A percentile compares a stretch with the other conserved stretches of the same genome.
These are phyloP conservation scores for Stenichneumon culpator DNA, from an alignment of 2,888 invertebrate species.

Conservation along the genomic window DNA sequence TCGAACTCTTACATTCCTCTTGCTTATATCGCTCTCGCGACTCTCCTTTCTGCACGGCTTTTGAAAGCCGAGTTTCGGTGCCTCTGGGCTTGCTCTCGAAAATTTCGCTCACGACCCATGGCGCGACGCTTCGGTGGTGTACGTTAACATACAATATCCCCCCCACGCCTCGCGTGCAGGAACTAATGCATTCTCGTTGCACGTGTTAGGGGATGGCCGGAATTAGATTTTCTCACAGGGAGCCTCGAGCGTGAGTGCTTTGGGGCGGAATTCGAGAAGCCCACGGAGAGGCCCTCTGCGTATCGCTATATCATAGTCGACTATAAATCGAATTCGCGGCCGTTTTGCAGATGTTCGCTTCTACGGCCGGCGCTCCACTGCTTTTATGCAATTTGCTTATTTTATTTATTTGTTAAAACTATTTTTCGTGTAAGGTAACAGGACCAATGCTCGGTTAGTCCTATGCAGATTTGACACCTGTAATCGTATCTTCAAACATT, in stretches of 20 bases:
- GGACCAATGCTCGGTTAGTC: too few relatives aligned
- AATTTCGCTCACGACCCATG: slow-evolving; percentile 44
- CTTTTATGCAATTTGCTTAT: background rate
- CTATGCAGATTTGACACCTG: too few relatives aligned
- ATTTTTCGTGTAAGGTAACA: too few relatives aligned
- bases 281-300: slow-evolving; percentile 1
- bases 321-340: slow-evolving; percentile 14
- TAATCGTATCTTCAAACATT: too few relatives aligned
- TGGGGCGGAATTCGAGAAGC: slow-evolving; percentile 21
- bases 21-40: slow-evolving; percentile 15
- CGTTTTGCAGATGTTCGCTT: background rate
- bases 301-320: background rate
- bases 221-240: slow-evolving; percentile 48
- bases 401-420: background rate
- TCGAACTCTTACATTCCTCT: background rate
- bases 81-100: slow-evolving; percentile 24
- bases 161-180: background rate
- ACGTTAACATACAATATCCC: slow-evolving; percentile 11
- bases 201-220: slow-evolving; percentile 28
- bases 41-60: background rate
- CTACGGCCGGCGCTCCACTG: background rate
- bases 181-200: slow-evolving; percentile 58
- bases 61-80: slow-evolving; percentile 2
- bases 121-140: slow-evolving; percentile 10
- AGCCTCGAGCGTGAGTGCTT: background rate